Conservation (phyloP, 2,113 vertebrate species). For the Rana temporaria region DNA sequence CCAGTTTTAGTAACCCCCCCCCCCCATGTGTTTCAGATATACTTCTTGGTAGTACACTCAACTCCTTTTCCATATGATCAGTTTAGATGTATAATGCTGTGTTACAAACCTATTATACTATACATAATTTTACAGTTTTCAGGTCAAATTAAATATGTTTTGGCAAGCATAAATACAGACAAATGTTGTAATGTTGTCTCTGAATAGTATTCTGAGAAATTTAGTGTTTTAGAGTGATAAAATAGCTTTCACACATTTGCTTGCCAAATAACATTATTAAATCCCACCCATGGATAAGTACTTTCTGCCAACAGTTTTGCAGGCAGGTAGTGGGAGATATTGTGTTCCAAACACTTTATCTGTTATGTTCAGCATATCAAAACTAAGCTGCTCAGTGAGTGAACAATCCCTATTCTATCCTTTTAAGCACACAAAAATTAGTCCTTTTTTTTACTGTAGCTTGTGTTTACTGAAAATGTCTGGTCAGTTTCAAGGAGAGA, state of each 20-base stretch:
- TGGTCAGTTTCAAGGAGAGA: too few species aligned
- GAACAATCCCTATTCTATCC: neutral
- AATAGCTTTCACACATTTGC: slow-evolving; percentile 1
- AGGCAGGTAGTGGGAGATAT: slow-evolving; percentile 4
- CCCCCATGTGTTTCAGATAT: too few species aligned
- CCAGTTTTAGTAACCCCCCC: too few species aligned
- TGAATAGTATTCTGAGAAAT: neutral
- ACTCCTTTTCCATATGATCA: too few species aligned
- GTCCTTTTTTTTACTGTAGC: neutral
- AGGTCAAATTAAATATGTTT: too few species aligned
- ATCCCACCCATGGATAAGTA: neutral
- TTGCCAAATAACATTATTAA: slow-evolving; percentile 5
- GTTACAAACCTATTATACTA: too few species aligned
- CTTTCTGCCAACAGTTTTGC: neutral
- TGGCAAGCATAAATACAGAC: too few species aligned
- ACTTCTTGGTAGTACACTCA: too few species aligned
- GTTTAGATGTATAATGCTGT: too few species aligned
- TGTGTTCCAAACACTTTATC: neutral
- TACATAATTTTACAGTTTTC: too few species aligned
- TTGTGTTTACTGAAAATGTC: neutral
- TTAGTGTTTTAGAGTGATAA: neutral
- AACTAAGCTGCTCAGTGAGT: neutral
- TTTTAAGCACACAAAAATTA: neutral
- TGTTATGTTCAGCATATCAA: neutral
- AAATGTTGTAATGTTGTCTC: too few species aligned